These are phyloP conservation scores for Chelmon rostratus DNA, from an alignment of 2,797 vertebrate genomes.

Conservation along the genomic window DNA sequence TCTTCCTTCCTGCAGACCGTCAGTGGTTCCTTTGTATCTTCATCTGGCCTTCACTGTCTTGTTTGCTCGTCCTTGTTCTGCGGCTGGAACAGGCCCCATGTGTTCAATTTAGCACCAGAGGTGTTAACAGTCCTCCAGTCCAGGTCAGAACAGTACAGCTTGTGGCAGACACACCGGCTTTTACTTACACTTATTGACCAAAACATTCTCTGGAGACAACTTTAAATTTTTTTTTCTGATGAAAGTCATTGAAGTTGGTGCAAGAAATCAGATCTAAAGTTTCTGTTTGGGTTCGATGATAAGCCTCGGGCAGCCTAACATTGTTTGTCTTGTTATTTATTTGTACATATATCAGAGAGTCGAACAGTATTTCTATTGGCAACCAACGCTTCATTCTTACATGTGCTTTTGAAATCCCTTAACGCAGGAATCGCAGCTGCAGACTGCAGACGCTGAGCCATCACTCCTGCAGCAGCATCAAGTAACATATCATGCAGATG, in stretches of 20 bases:
- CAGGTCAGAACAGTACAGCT: slow-evolving; percentile 26
- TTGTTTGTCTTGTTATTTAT: slow-evolving; percentile 24
- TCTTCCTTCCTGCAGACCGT: slow-evolving; percentile 54
- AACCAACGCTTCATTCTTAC: slow-evolving; percentile 12
- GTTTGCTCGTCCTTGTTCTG: slow-evolving; percentile 15
- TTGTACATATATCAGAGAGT: slow-evolving; percentile 19
- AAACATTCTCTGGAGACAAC: slow-evolving; percentile 10
- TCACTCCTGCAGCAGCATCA: slow-evolving; percentile 21
- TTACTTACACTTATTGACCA: background rate
- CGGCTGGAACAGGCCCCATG: slow-evolving; percentile 33
- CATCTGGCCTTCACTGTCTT: slow-evolving; percentile 32
- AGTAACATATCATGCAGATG: slow-evolving; percentile 33
- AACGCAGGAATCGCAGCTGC: no score
- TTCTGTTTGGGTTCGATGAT: slow-evolving; percentile 30
- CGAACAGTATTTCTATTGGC: background rate
- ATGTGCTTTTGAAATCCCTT: slow-evolving; percentile 37
- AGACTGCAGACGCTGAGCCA: slow-evolving; percentile 1
- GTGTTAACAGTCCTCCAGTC: slow-evolving; percentile 29
- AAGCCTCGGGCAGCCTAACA: background rate
- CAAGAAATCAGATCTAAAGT: background rate
- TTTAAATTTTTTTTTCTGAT: background rate
- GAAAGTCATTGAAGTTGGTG: background rate
- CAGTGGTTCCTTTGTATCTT: slow-evolving; percentile 36
- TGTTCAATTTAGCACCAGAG: slow-evolving; percentile 29
- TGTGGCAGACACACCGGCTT: slow-evolving; percentile 15